A percentile compares a stretch with the other conserved stretches of the same genome.
Conservation (phyloP, 1,140 invertebrate genomes). For the Polypedilum vanderplanki region DNA sequence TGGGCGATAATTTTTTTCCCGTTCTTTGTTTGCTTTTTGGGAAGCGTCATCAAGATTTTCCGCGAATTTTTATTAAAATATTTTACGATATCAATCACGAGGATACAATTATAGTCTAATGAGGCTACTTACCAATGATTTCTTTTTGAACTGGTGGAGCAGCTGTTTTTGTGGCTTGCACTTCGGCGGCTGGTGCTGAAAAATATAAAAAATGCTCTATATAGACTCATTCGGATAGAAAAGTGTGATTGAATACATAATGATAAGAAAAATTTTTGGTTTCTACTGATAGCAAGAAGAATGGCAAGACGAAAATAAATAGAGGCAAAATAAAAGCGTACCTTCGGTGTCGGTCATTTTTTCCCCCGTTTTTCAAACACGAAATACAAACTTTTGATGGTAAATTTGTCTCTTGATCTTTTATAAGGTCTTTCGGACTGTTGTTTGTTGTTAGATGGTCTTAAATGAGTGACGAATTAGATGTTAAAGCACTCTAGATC, state of each 20-base stretch:
- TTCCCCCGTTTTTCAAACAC: constrained; percentile 27
- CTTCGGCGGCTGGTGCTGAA: constrained; percentile 2
- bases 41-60: neutral
- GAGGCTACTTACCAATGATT: constrained; percentile 4
- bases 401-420: constrained; percentile 15
- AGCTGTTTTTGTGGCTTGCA: constrained; percentile 12
- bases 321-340: neutral
- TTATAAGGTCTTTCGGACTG: neutral
- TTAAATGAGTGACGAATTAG: constrained; percentile 26
- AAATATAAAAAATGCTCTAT: neutral
- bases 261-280: neutral
- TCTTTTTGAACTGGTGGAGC: constrained; percentile 4
- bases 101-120: neutral
- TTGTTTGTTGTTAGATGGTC: constrained; percentile 16
- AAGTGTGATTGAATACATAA: neutral
- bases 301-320: neutral
- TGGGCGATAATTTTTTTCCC: neutral
- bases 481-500: constrained; percentile 25
- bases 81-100: neutral
- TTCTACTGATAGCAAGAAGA: neutral
- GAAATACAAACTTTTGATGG: constrained; percentile 15
- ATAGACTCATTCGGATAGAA: neutral
- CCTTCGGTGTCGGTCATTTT: constrained; percentile 27
- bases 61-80: neutral
- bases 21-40: neutral